Evolutionary conservation across 2,888 invertebrate species (phyloP), one percentile per base, ranked within the genome.

Genomic region (Callimorpha dominula): DNA sequence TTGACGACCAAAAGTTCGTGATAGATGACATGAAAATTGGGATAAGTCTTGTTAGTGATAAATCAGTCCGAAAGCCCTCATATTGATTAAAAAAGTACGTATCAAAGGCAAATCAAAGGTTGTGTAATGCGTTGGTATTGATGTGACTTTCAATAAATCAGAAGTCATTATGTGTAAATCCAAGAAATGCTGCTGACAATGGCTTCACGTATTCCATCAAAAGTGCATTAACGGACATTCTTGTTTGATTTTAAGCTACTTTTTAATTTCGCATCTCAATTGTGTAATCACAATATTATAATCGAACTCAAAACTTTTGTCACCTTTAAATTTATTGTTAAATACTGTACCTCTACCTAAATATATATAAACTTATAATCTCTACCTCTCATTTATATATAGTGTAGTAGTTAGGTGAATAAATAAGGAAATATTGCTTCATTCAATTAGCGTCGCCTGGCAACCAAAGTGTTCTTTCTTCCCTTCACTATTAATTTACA

Each of bases 371-470:
- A 60, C 60, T 20, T 4, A 60, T 14, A 60, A 31, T 31, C 5
- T 12, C 5, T 60, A 60, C 6, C 4, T 31, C 20, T 7, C 31
- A 31, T 20, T 31, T 60, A 9, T 17, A 17, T 15, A 31, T 66
- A 46, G 49, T 60, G 6, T 0, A 31, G 31, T 63, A 65, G 20
- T 70, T 82, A 79, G 78, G 77, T 75, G 68, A 62, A 67, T 64
- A 68, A 71, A 82, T 80, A 86, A 84, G 78, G 80, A 81, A 84
- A 72, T 77, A 54, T 76, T 74, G 76, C 75, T 79, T 84, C 80
- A 85, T 85, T 86, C 81, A 88, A 88, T 88, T 88, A 88, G 75
- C 71, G 87, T 88, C 83, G 83, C 87, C 67, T 72, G 73, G 86
- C 87, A 82, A 86, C 87, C 70, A 49, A 72, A 70, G 66, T 74